Evolutionary conservation across 2,888 invertebrate species (phyloP).

Genomic region (Loripinus fragilis): DNA sequence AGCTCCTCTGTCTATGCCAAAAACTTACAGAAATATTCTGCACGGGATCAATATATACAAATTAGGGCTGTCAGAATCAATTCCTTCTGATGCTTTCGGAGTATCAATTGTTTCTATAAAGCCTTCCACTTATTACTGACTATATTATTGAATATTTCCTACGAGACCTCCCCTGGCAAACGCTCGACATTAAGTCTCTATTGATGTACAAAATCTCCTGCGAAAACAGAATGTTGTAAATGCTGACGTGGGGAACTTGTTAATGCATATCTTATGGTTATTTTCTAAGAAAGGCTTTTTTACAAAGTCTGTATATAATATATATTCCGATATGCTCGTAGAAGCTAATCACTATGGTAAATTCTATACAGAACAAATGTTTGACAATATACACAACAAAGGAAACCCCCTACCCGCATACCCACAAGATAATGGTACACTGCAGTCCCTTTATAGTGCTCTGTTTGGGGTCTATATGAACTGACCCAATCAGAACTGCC

Average conservation of each 20-base stretch:
- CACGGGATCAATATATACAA: constrained; percentile 6
- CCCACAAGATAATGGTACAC: too few relatives aligned
- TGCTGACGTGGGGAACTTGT: neutral
- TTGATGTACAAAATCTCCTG: constrained; percentile 6
- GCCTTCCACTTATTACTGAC: constrained; percentile 12
- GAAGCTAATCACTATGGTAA: too few relatives aligned
- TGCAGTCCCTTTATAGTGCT: too few relatives aligned
- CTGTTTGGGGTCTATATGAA: too few relatives aligned
- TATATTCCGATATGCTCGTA: too few relatives aligned
- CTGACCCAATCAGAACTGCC: too few relatives aligned
- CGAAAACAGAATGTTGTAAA: neutral
- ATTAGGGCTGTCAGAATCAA: constrained; percentile 20
- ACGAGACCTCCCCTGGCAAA: constrained; percentile 11
- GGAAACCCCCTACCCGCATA: too few relatives aligned
- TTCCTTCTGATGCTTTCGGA: neutral
- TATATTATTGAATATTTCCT: constrained; percentile 20
- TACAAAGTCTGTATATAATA: too few relatives aligned
- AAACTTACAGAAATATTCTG: constrained; percentile 10
- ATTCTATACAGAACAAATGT: too few relatives aligned
- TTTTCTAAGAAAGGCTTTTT: too few relatives aligned
- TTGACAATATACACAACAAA: too few relatives aligned
- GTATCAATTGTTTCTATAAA: constrained; percentile 17
- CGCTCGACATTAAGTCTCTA: constrained; percentile 11
- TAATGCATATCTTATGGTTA: too few relatives aligned
- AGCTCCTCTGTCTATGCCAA: neutral